Percentiles rank a stretch among this genome's conserved stretches.
Conservation (phyloP, 2,113 vertebrate genomes). For the Vulpes lagopus region DNA sequence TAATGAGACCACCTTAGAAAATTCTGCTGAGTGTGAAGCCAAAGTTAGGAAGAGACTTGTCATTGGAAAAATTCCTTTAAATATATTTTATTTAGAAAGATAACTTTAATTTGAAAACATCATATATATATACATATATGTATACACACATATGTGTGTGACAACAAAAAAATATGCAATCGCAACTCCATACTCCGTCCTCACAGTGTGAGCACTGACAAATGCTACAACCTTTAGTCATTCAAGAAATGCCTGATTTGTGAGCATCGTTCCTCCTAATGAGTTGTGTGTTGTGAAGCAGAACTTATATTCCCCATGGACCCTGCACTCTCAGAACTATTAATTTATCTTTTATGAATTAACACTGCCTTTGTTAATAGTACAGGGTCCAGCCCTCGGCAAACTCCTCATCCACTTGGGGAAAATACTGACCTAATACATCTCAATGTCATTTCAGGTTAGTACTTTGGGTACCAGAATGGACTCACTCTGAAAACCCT, state of each 20-base stretch:
- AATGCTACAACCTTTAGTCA: constrained; percentile 78
- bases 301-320: constrained; percentile 86
- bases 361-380: constrained; percentile 81
- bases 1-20: not conserved
- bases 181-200: not conserved
- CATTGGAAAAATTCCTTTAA: not conserved
- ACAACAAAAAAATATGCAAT: not conserved
- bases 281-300: constrained; percentile 86
- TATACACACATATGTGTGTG: not conserved
- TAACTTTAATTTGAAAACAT: constrained; percentile 19
- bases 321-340: constrained; percentile 68
- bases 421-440: constrained; percentile 67
- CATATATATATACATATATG: not conserved
- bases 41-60: not conserved
- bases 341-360: constrained; percentile 88
- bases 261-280: constrained; percentile 85
- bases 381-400: not conserved
- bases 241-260: constrained; percentile 85
- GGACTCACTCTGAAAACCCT: constrained; percentile 42
- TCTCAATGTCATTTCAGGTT: constrained; percentile 43
- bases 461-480: not conserved
- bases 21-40: not conserved
- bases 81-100: not conserved
- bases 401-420: constrained; percentile 55
- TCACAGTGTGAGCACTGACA: constrained; percentile 29